Conservation (phyloP, 2,797 vertebrate species). For the Potorous gilbertii region DNA sequence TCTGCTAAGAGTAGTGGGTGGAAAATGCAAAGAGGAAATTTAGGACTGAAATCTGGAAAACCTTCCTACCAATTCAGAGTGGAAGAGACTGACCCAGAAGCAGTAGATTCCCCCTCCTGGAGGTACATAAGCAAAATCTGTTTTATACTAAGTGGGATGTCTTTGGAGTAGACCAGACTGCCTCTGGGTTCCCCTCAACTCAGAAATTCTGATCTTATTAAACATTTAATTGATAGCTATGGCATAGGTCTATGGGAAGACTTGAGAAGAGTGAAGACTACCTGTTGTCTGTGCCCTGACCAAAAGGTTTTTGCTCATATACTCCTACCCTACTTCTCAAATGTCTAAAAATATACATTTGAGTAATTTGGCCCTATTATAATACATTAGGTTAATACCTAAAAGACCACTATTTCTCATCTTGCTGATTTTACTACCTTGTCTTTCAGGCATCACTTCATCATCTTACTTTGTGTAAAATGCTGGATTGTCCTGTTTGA, state of each 20-base stretch:
- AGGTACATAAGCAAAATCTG: neutral
- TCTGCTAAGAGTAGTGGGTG: neutral
- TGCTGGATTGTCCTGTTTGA: conserved; percentile 22
- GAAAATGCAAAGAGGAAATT: neutral
- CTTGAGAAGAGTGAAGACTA: neutral
- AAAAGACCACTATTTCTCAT: conserved; percentile 7
- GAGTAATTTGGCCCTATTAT: conserved; percentile 20
- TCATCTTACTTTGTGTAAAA: conserved; percentile 6
- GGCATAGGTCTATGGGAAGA: neutral
- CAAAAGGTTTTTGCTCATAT: neutral
- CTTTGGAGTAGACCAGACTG: neutral
- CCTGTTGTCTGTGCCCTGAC: neutral
- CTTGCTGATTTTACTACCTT: neutral
- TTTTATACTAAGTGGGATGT: neutral
- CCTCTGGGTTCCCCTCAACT: neutral
- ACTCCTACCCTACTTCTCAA: neutral
- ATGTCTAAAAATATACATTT: neutral
- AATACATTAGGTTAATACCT: neutral
- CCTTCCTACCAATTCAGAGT: neutral
- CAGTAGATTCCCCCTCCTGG: neutral
- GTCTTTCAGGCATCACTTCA: neutral
- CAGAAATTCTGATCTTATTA: neutral
- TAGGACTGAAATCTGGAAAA: neutral
- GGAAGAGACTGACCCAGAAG: neutral
- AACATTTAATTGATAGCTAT: neutral